Percentiles rank a stretch among this genome's conserved stretches.
Evolutionary conservation across 2,888 invertebrate species (phyloP).

Genomic region (Heliconius sara): DNA sequence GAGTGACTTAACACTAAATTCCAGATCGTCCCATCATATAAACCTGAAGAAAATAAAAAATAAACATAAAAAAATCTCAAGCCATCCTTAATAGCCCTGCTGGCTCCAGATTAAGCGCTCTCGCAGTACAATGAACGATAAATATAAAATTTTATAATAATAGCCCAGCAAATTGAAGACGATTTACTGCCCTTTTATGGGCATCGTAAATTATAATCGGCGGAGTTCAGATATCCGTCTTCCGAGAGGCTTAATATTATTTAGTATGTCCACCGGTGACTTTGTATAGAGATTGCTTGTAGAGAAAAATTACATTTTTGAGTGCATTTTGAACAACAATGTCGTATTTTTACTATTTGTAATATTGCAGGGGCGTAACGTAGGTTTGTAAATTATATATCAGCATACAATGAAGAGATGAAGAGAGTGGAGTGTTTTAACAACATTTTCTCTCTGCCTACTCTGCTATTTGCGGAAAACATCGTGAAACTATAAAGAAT

Average conservation of each 20-base stretch:
- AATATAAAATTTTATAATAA: conserved; percentile 40
- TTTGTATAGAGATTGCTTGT: conserved; percentile 3
- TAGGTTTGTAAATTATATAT: too few species aligned
- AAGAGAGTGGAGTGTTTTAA: neutral
- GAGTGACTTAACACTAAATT: neutral
- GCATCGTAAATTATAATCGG: conserved; percentile 38
- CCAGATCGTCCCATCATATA: neutral
- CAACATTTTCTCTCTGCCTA: neutral
- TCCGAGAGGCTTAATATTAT: conserved; percentile 35
- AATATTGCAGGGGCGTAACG: too few species aligned
- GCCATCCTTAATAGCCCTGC: neutral
- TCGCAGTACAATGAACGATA: conserved; percentile 21
- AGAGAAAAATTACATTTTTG: neutral
- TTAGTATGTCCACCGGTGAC: conserved; percentile 21
- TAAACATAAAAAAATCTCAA: neutral
- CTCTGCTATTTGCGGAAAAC: neutral
- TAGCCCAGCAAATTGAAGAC: conserved; percentile 37
- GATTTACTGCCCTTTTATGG: conserved; percentile 40
- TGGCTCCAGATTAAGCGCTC: conserved; percentile 5
- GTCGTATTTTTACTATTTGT: too few species aligned
- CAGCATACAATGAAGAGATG: too few species aligned
- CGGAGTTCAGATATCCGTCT: conserved; percentile 32
- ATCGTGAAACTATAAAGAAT: neutral
- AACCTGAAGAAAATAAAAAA: too few species aligned
- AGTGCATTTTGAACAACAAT: too few species aligned